A percentile compares a stretch with the other conserved stretches of the same genome.
Conservation (phyloP, 1,140 invertebrate species). For the Nylanderia fulva region DNA sequence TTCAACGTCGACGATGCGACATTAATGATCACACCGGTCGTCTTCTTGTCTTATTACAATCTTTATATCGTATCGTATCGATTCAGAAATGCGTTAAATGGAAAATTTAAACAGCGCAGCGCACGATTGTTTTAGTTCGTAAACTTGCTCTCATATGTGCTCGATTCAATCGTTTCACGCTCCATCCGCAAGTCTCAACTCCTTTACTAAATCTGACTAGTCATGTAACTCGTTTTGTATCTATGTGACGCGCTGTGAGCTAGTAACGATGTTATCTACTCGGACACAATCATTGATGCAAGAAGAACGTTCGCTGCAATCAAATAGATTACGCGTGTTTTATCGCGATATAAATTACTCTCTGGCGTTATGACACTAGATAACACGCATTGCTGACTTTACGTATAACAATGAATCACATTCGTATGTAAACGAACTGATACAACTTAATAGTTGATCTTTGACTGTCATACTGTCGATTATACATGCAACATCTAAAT, state of each 20-base stretch:
- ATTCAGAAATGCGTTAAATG: conserved; percentile 9
- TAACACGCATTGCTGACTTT: conserved; percentile 36
- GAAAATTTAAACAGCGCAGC: conserved; percentile 48
- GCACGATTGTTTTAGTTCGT: conserved; percentile 48
- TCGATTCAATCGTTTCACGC: conserved; percentile 44
- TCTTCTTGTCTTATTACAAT: conserved; percentile 23
- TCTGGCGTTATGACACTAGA: conserved; percentile 10
- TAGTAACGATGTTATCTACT: conserved; percentile 67
- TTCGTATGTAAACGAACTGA: conserved; percentile 40
- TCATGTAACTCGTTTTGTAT: conserved; percentile 61
- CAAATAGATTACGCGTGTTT: conserved; percentile 70
- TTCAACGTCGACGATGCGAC: conserved; percentile 49
- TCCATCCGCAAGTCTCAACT: conserved; percentile 16
- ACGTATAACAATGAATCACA: conserved; percentile 65
- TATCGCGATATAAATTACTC: conserved; percentile 66
- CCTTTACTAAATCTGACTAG: conserved; percentile 49
- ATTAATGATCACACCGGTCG: conserved; percentile 60
- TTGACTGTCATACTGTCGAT: neutral
- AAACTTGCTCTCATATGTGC: neutral
- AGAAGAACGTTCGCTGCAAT: conserved; percentile 67
- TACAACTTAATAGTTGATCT: conserved; percentile 26
- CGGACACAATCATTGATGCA: conserved; percentile 69
- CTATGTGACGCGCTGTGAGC: conserved; percentile 34
- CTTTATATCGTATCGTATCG: conserved; percentile 28
- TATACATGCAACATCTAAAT: conserved; percentile 3